Evolutionary conservation across 1,140 invertebrate species (phyloP), one percentile per base, ranked within the genome.

Genomic region (Laupala kohalensis): DNA sequence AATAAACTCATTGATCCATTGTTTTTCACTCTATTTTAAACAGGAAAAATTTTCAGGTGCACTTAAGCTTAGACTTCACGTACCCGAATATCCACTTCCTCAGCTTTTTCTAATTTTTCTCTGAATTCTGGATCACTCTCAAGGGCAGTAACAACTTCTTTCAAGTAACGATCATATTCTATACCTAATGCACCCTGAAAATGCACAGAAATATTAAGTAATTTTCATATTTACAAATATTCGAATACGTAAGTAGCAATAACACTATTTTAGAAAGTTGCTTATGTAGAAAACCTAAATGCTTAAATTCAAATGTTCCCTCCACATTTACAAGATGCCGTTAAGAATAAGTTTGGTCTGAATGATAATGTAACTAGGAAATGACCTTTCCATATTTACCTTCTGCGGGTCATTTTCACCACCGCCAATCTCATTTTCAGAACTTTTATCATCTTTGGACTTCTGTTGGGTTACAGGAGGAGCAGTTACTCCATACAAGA

Each of bases 91-190:
- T 95, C 91, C 1, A 86, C 86, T 79, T 91, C 88, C 25, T 89
- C 82, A 5, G 92, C 92, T 76, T 90, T 90, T 77, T 94, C 89
- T 26, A 96, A 80, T 78, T 93, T 92, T 69, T 88, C 83, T 25
- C 88, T 86, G 77, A 97, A 96, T 9, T 90, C 86, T 2, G 87
- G 86, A 81, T 97, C 94, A 74, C 87, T 89, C 83, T 96, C 94
- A 6, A 96, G 79, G 0, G 89, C 87, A 76, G 92, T 85, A 0
- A 96, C 90, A 0, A 97, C 92, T 82, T 97, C 92, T 75, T 88
- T 87, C 24, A 96, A 81, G 78, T 97, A 97, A 25, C 91, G 83
- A 72, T 92, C 89, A 80, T 97, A 97, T 78, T 95, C 92, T 74
- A 90, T 80, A 71, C 82, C 76, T 28, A 79, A 72, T 19, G 25